phyloP scores from a whole-genome alignment of 2,888 invertebrate species.

The Melanotus villosus region DNA sequence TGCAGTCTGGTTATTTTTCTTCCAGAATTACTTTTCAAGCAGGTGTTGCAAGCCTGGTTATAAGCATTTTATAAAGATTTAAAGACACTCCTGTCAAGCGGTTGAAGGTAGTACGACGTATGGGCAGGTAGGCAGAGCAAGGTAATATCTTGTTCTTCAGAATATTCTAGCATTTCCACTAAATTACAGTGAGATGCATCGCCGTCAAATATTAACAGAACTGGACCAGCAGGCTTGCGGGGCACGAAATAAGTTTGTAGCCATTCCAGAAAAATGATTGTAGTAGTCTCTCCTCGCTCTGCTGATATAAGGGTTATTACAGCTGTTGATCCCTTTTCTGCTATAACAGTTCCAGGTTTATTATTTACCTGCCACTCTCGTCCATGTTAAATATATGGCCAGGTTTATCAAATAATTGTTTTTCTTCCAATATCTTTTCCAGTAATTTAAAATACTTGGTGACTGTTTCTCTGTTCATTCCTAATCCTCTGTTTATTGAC shows the following conservation, averaged over 20 bases:
- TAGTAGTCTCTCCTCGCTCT: constrained; percentile 59
- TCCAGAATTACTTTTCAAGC: constrained; percentile 43
- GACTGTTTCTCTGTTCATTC: neutral
- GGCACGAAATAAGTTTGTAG: constrained; percentile 54
- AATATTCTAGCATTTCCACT: constrained; percentile 50
- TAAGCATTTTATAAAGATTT: constrained; percentile 55
- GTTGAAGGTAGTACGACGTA: constrained; percentile 57
- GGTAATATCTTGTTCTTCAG: constrained; percentile 54
- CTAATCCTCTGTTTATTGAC: neutral
- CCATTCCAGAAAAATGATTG: constrained; percentile 52
- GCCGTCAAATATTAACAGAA: constrained; percentile 57
- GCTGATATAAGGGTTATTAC: constrained; percentile 52
- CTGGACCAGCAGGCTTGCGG: constrained; percentile 55
- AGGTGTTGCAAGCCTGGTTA: constrained; percentile 45
- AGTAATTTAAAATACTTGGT: neutral
- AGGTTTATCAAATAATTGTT: constrained; percentile 8
- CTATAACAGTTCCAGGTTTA: constrained; percentile 58
- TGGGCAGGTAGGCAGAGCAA: constrained; percentile 57
- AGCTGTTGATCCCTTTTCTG: constrained; percentile 54
- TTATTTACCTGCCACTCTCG: constrained; percentile 59
- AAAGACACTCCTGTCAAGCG: constrained; percentile 55
- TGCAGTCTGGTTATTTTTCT: constrained; percentile 46
- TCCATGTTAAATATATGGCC: constrained; percentile 28
- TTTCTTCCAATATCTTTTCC: neutral
- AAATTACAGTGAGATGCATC: constrained; percentile 54